A percentile compares a stretch with the other conserved stretches of the same genome.
Conservation (phyloP, 2,113 vertebrate genomes). For the Oxygymnocypris stewartii region DNA sequence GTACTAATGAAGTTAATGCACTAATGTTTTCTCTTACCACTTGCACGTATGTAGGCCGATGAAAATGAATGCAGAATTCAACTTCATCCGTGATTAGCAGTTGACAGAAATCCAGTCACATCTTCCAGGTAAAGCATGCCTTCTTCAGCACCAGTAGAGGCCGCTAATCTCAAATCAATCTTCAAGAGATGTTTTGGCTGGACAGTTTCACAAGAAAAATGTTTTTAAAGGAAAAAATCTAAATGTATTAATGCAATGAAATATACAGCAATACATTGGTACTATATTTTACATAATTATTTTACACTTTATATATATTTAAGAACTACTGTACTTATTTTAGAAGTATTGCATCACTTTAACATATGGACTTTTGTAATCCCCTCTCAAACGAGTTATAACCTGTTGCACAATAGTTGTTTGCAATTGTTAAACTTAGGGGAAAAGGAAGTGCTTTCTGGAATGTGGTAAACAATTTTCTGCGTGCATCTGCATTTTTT, state of each 20-base stretch:
- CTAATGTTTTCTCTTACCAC: not conserved
- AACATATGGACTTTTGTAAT: not conserved
- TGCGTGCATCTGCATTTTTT: not conserved
- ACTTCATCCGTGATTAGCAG: not conserved
- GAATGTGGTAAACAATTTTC: not conserved
- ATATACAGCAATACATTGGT: not conserved
- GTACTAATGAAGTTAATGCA: not conserved
- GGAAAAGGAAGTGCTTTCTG: not conserved
- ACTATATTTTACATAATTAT: not conserved
- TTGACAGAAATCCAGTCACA: not conserved
- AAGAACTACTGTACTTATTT: not conserved
- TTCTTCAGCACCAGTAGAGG: not conserved
- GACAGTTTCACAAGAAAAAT: not conserved
- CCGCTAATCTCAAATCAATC: constrained; percentile 1
- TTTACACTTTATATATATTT: not conserved
- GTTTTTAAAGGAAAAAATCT: too few species aligned
- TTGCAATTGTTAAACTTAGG: not conserved
- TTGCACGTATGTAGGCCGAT: not conserved
- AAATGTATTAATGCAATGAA: not conserved
- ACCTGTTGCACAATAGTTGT: not conserved
- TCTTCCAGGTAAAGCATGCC: not conserved
- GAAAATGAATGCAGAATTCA: not conserved
- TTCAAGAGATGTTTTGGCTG: not conserved
- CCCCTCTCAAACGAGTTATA: not conserved
- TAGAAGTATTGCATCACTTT: not conserved